Conservation (phyloP, 2,888 invertebrate species). For the Ceramica pisi region DNA sequence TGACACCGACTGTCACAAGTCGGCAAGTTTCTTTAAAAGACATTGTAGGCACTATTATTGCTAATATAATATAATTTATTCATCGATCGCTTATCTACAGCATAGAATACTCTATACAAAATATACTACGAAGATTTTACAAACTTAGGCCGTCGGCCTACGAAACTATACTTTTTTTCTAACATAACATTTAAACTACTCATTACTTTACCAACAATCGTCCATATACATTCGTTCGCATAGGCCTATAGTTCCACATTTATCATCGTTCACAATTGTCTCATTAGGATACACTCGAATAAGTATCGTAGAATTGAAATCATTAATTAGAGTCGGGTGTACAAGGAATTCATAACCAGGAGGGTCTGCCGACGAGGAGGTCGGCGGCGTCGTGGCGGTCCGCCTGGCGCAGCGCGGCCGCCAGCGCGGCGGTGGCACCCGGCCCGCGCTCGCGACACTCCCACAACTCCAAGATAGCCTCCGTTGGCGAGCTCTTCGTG, state of each 20-base stretch:
- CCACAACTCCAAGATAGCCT: slow-evolving; percentile 98
- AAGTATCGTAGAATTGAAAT: slow-evolving; percentile 52
- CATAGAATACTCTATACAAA: slow-evolving; percentile 88
- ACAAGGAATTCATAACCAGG: slow-evolving; percentile 86
- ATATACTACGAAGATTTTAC: slow-evolving; percentile 89
- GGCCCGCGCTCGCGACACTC: slow-evolving; percentile 97
- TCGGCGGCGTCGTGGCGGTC: slow-evolving; percentile 88
- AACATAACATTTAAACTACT: slow-evolving; percentile 87
- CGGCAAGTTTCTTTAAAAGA: slow-evolving; percentile 87
- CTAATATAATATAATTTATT: slow-evolving; percentile 89
- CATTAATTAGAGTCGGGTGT: slow-evolving; percentile 62
- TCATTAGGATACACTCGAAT: slow-evolving; percentile 58
- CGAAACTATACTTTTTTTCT: slow-evolving; percentile 84
- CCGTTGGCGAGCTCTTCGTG: slow-evolving; percentile 98
- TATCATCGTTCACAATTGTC: slow-evolving; percentile 65
- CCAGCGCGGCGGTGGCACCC: slow-evolving; percentile 95
- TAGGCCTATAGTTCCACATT: slow-evolving; percentile 66
- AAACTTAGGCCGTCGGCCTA: slow-evolving; percentile 83
- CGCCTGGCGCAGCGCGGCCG: slow-evolving; percentile 84
- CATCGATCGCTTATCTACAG: slow-evolving; percentile 86
- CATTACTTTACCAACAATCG: slow-evolving; percentile 80
- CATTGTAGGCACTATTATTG: slow-evolving; percentile 90
- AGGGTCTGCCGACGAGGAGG: slow-evolving; percentile 85
- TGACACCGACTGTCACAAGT: slow-evolving; percentile 74
- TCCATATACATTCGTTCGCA: slow-evolving; percentile 56